These are phyloP conservation scores for Scaptodrosophila latifasciaeformis DNA, from an alignment of 2,888 invertebrate species.

Conservation along the genomic window DNA sequence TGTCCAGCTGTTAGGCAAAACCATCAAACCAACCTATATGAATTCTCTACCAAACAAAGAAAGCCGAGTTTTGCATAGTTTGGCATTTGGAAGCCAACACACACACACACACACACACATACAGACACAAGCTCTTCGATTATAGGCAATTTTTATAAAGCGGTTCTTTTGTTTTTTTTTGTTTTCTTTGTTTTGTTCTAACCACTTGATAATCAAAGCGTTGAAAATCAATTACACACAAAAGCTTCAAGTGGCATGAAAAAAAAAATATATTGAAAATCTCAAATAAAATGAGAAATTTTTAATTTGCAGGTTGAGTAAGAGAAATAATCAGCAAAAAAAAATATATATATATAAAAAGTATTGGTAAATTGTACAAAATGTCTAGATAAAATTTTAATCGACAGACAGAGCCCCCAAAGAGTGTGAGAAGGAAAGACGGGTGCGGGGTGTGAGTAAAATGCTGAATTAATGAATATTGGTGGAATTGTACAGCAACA, in stretches of 20 bases:
- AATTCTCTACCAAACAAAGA: neutral
- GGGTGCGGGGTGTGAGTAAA: neutral
- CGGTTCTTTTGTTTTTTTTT: constrained; percentile 11
- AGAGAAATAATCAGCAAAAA: no score
- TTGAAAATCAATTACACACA: constrained; percentile 54
- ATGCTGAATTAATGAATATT: no score
- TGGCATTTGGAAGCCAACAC: constrained; percentile 12
- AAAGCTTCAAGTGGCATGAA: constrained; percentile 55
- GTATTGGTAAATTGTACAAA: neutral
- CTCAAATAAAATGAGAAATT: constrained; percentile 13
- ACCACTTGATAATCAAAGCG: constrained; percentile 61
- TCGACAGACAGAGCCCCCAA: constrained; percentile 35
- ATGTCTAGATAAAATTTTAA: constrained; percentile 38
- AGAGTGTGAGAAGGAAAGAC: neutral
- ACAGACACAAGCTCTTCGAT: neutral
- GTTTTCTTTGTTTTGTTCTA: constrained; percentile 23
- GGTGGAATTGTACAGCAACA: constrained; percentile 7
- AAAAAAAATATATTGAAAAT: constrained; percentile 14
- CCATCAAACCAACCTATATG: no score
- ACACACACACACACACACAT: neutral
- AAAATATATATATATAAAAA: neutral
- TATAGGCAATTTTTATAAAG: constrained; percentile 1
- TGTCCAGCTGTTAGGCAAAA: constrained; percentile 2
- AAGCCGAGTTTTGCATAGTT: constrained; percentile 23
- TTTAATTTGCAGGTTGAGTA: no score